Percentiles rank a stretch among this genome's conserved stretches.
These are phyloP conservation scores for Sminthurides aquaticus DNA, from an alignment of 2,888 invertebrate species.

Conservation along the genomic window DNA sequence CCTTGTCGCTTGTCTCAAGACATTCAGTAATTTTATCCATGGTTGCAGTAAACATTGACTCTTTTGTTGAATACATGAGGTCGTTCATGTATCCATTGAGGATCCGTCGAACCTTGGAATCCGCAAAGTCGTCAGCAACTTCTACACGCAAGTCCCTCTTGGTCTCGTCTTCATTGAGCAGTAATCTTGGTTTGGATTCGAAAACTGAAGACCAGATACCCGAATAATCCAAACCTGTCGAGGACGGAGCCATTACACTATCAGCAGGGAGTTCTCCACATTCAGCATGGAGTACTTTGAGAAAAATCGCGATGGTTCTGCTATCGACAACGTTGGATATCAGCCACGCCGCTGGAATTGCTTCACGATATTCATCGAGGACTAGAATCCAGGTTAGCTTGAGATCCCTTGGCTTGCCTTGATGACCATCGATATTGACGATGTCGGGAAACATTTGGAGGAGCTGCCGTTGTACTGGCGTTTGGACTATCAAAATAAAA, in stretches of 20 bases:
- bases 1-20: conserved; percentile 9
- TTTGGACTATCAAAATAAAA: conserved; percentile 36
- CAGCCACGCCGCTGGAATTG: conserved; percentile 40
- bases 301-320: conserved; percentile 27
- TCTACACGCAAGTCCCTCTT: conserved; percentile 28
- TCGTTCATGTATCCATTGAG: conserved; percentile 10
- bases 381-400: conserved; percentile 30
- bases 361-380: conserved; percentile 36
- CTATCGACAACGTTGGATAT: conserved; percentile 24
- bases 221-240: conserved; percentile 17
- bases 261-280: conserved; percentile 28
- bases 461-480: conserved; percentile 38
- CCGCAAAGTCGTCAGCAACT: conserved; percentile 28
- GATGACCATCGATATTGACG: conserved; percentile 31
- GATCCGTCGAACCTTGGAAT: neutral
- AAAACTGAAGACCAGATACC: conserved; percentile 32
- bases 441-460: conserved; percentile 35
- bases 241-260: conserved; percentile 32
- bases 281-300: conserved; percentile 24
- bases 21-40: conserved; percentile 13
- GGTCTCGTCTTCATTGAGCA: conserved; percentile 32
- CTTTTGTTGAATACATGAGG: conserved; percentile 9
- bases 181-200: conserved; percentile 22
- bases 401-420: conserved; percentile 28
- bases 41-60: conserved; percentile 10